These are phyloP conservation scores for Acronicta psi DNA, from an alignment of 2,888 invertebrate species.

Conservation along the genomic window DNA sequence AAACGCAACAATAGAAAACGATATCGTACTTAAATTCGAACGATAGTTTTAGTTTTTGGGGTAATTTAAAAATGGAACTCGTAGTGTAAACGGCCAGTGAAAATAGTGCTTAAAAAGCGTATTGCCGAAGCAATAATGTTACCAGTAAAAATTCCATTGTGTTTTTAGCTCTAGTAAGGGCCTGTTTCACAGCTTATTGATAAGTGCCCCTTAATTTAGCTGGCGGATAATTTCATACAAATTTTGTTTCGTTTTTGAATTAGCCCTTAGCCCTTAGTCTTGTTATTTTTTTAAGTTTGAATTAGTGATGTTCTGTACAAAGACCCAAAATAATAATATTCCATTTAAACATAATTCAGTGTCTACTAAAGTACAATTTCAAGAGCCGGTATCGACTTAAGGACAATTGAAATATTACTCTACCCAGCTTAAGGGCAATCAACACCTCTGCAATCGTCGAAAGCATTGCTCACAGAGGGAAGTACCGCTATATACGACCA, in stretches of 20 bases:
- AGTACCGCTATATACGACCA: conserved; percentile 32
- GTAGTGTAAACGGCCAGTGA: not conserved
- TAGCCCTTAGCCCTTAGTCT: too few species aligned
- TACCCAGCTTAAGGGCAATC: conserved; percentile 27
- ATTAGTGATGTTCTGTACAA: too few species aligned
- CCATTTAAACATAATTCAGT: not conserved
- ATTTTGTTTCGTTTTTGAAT: too few species aligned
- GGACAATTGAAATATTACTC: conserved; percentile 28
- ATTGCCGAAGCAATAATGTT: too few species aligned
- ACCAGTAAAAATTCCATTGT: too few species aligned
- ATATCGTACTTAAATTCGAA: conserved; percentile 6
- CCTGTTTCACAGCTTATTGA: too few species aligned
- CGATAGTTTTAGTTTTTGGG: conserved; percentile 3
- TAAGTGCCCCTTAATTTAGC: too few species aligned
- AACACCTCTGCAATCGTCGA: conserved; percentile 28
- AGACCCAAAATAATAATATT: not conserved
- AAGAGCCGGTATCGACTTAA: conserved; percentile 20
- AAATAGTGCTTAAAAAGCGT: conserved; percentile 1
- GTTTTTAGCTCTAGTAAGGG: too few species aligned
- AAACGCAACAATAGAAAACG: conserved; percentile 11
- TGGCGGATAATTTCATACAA: too few species aligned
- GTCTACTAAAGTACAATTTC: not conserved
- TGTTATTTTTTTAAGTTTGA: too few species aligned
- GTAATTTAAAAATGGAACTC: conserved; percentile 26
- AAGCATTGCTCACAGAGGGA: conserved; percentile 28